These are phyloP conservation scores for Taenaris catops DNA, from an alignment of 2,888 invertebrate genomes.

Conservation along the genomic window DNA sequence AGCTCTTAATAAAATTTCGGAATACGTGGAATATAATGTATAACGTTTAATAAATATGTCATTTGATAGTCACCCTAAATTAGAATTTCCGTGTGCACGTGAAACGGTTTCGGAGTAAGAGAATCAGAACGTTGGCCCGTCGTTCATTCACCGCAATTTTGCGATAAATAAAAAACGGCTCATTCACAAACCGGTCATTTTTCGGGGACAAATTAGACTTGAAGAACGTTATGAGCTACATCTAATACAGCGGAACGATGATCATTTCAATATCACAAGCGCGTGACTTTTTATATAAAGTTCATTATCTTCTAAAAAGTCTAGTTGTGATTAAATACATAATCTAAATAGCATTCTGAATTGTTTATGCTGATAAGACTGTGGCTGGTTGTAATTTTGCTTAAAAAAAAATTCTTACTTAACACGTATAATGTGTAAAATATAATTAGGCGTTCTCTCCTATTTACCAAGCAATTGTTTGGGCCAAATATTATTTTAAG, in stretches of 20 bases:
- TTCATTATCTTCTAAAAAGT: background rate
- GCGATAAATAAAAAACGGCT: slow-evolving; percentile 31
- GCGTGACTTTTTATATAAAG: background rate
- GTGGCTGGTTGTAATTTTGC: too few species aligned
- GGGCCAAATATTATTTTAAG: too few species aligned
- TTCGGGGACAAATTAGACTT: slow-evolving; percentile 8
- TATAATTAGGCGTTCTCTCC: too few species aligned
- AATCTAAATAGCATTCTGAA: too few species aligned
- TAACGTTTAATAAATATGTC: too few species aligned
- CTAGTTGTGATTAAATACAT: too few species aligned
- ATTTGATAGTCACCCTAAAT: slow-evolving; percentile 28
- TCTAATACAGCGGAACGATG: background rate
- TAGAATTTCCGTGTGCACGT: slow-evolving; percentile 41
- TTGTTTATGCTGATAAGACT: too few species aligned
- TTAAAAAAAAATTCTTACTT: too few species aligned
- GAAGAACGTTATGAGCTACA: slow-evolving; percentile 1
- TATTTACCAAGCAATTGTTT: too few species aligned
- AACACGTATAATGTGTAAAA: too few species aligned
- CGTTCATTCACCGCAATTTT: slow-evolving; percentile 37
- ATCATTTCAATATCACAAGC: background rate
- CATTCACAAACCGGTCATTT: slow-evolving; percentile 15
- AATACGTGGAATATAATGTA: too few species aligned
- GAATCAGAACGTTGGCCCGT: slow-evolving; percentile 37
- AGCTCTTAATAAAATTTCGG: too few species aligned
- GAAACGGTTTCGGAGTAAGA: slow-evolving; percentile 36